Evolutionary conservation across 2,797 vertebrate species (phyloP), one percentile per base, ranked within the genome.

Genomic region (Malurus splendens): DNA sequence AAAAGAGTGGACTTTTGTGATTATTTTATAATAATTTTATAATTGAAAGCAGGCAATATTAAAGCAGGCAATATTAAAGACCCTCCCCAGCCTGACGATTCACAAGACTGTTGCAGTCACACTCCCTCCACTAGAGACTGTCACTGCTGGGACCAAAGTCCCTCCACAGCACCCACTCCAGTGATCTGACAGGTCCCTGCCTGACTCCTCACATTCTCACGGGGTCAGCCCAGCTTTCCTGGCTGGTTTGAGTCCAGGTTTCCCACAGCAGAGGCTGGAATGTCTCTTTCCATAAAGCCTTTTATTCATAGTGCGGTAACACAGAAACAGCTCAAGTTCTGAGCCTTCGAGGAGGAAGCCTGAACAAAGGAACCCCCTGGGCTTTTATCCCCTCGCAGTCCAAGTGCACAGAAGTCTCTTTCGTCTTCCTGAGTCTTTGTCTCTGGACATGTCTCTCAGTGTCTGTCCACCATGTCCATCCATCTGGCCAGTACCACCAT

Each of bases 241-340:
- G n/a, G 7, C 22, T 0, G 0, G 36, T 62, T 50, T 30, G 20
- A 32, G 10, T 18, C 30, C 12, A 28, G 13, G 11, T 45, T 64
- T 64, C 28, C 32, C 24, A 25, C 14, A 32, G 38, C 28, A 45
- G 59, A 33, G 38, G 24, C 13, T 55, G 48, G 32, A 51, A 62
- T 62, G 3, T 56, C 16, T 77, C 57, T 11, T 50, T 56, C 64
- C n/a, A 7, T 56, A 32, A 24, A 38, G 36, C 16, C 28, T 11
- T 30, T 57, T 57, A 33, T 39, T 64, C 32, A 51, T 0, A 0
- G 19, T n/a, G 18, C 2, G 0, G 1, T 30, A 39, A 45, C 28
- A 59, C 28, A 51, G 38, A 38, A 57, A 10, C 11, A 56, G 23
- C 24, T 64, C 2, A 4, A 51, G 17, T 14, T 50, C 23, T 64